Evolutionary conservation across 2,797 vertebrate species (phyloP).

Genomic region (Lepilemur ruficaudatus): DNA sequence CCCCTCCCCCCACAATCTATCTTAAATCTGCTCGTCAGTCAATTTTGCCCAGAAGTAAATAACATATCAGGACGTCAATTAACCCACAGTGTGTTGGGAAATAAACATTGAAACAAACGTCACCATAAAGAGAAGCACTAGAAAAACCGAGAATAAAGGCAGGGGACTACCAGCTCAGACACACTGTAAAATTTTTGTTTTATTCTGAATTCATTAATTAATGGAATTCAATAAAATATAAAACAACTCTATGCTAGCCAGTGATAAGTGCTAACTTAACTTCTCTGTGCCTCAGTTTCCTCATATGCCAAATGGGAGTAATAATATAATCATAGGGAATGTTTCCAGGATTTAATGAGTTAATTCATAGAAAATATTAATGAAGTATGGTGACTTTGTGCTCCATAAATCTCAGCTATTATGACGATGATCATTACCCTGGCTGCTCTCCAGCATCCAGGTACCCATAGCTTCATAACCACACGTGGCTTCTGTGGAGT

Average conservation of each 20-base stretch:
- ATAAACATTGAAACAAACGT: neutral
- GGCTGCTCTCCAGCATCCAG: neutral
- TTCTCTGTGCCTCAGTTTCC: neutral
- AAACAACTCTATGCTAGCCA: neutral
- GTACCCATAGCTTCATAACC: neutral
- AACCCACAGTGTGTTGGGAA: neutral
- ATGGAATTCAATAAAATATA: neutral
- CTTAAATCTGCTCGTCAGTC: neutral
- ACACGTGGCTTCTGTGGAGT: neutral
- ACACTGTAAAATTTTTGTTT: neutral
- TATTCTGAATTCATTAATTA: neutral
- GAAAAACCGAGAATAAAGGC: neutral
- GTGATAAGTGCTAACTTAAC: neutral
- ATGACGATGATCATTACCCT: neutral
- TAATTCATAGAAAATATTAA: neutral
- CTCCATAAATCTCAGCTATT: neutral
- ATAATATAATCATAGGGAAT: rapidly evolving
- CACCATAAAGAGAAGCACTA: rapidly evolving
- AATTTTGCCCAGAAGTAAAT: neutral
- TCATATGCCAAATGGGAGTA: neutral
- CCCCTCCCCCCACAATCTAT: too few relatives aligned
- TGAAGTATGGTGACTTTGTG: rapidly evolving
- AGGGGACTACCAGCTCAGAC: neutral
- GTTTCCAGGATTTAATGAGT: neutral
- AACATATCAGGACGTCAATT: neutral